Evolutionary conservation across 1,140 invertebrate genomes (phyloP).

Genomic region (Bombus haemorrhoidalis): DNA sequence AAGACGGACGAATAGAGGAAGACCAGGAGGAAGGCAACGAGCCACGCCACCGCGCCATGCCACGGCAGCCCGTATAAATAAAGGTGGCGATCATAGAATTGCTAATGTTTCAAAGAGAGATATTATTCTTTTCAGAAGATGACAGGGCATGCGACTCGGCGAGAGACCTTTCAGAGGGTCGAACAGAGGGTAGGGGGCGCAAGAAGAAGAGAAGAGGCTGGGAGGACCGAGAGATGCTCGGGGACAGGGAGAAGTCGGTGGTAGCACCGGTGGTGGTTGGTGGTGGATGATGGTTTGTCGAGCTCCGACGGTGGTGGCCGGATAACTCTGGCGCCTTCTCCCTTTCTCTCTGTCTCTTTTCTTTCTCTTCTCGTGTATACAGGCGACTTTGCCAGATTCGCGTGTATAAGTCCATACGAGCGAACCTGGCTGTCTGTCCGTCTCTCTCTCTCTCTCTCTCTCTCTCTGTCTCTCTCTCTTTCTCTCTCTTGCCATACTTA

Average conservation of each 20-base stretch:
- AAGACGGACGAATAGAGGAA: slow-evolving; percentile 49
- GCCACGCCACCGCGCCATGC: slow-evolving; percentile 9
- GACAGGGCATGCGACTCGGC: slow-evolving; percentile 54
- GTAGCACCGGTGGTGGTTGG: slow-evolving; percentile 8
- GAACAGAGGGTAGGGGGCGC: slow-evolving; percentile 11
- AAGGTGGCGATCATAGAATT: slow-evolving; percentile 76
- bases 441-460: neutral
- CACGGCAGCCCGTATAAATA: slow-evolving; percentile 66
- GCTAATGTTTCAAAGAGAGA: slow-evolving; percentile 77
- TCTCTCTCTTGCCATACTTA: slow-evolving; percentile 44
- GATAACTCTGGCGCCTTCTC: slow-evolving; percentile 46
- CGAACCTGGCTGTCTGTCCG: slow-evolving; percentile 12
- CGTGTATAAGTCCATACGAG: slow-evolving; percentile 51
- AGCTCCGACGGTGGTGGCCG: neutral
- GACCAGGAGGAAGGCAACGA: slow-evolving; percentile 18
- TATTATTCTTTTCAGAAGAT: slow-evolving; percentile 75
- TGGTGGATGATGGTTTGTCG: slow-evolving; percentile 48
- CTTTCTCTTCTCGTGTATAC: neutral
- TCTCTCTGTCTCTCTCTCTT: neutral
- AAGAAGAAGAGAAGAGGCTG: neutral
- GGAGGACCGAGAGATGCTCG: neutral
- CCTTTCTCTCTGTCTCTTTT: slow-evolving; percentile 23
- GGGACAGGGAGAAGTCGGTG: neutral
- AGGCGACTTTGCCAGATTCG: slow-evolving; percentile 51
- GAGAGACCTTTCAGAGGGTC: slow-evolving; percentile 65